Evolutionary conservation across 2,797 vertebrate genomes (phyloP).

Genomic region (Leptoclinus maculatus): DNA sequence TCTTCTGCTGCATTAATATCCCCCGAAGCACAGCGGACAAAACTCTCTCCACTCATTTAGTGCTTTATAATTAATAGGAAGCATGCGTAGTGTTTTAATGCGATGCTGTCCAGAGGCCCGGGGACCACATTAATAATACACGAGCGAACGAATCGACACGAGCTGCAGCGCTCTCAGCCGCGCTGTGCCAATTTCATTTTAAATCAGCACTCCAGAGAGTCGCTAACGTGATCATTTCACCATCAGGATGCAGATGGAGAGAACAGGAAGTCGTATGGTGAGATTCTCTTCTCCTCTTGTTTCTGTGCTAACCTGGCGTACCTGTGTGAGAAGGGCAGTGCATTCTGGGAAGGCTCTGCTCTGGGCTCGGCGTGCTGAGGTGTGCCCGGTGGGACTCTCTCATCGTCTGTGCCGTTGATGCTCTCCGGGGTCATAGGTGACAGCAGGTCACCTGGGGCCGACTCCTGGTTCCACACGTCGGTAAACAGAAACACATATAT

Average conservation of each 20-base stretch:
- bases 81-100: constrained; percentile 44
- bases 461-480: constrained; percentile 85
- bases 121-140: constrained; percentile 52
- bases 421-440: constrained; percentile 93
- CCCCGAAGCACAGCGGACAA: constrained; percentile 11
- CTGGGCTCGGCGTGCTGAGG: constrained; percentile 88
- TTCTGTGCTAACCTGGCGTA: constrained; percentile 62
- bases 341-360: constrained; percentile 91
- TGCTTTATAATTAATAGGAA: constrained; percentile 60
- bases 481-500: neutral
- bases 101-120: constrained; percentile 38
- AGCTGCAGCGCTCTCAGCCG: constrained; percentile 21
- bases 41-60: constrained; percentile 28
- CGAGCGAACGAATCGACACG: constrained; percentile 19
- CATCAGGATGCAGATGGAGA: neutral
- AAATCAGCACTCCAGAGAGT: constrained; percentile 34
- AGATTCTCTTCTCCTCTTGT: no score
- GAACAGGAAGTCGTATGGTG: no score
- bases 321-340: constrained; percentile 94
- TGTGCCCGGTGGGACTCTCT: constrained; percentile 84
- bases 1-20: neutral
- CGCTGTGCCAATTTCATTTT: constrained; percentile 41
- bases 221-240: neutral
- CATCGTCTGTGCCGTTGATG: constrained; percentile 94
- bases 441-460: constrained; percentile 91